Percentiles rank a stretch among this genome's conserved stretches.
Conservation (phyloP, 1,140 invertebrate species). For the Periplaneta americana region DNA sequence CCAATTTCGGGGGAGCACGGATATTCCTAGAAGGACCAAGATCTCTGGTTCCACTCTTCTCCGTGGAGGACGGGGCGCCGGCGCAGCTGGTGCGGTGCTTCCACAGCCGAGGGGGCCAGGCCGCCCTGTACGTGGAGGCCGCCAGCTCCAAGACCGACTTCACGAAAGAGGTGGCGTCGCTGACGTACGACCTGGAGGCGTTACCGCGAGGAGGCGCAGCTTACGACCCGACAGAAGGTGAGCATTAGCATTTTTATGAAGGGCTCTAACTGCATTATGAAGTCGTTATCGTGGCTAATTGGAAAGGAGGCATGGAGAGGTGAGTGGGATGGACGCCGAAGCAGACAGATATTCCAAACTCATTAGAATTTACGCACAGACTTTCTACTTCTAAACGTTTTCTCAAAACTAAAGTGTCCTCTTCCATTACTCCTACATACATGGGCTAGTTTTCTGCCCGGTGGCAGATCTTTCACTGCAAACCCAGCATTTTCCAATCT, state of each 20-base stretch:
- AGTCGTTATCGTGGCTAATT: too few species aligned
- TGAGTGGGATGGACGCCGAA: too few species aligned
- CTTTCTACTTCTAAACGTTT: too few species aligned
- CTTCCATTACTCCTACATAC: too few species aligned
- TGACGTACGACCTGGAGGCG: constrained; percentile 62
- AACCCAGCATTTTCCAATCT: too few species aligned
- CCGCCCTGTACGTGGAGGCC: constrained; percentile 67
- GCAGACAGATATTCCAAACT: too few species aligned
- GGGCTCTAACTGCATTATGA: too few species aligned
- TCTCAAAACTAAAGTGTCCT: too few species aligned
- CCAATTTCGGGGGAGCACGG: constrained; percentile 46
- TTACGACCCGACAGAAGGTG: constrained; percentile 52
- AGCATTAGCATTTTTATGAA: constrained; percentile 19
- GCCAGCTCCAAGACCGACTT: constrained; percentile 33
- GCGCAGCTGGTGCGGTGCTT: constrained; percentile 47
- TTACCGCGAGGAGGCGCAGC: constrained; percentile 37
- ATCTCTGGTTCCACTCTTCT: constrained; percentile 55
- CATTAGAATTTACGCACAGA: too few species aligned
- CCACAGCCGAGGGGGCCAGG: constrained; percentile 56
- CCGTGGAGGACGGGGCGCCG: constrained; percentile 52
- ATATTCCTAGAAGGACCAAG: constrained; percentile 63
- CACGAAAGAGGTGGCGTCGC: constrained; percentile 45
- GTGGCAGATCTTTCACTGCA: too few species aligned
- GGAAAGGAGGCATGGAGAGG: too few species aligned
- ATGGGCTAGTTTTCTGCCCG: too few species aligned